These are phyloP conservation scores for Hipparchia sbordonii DNA, from an alignment of 2,888 invertebrate genomes.

Conservation along the genomic window DNA sequence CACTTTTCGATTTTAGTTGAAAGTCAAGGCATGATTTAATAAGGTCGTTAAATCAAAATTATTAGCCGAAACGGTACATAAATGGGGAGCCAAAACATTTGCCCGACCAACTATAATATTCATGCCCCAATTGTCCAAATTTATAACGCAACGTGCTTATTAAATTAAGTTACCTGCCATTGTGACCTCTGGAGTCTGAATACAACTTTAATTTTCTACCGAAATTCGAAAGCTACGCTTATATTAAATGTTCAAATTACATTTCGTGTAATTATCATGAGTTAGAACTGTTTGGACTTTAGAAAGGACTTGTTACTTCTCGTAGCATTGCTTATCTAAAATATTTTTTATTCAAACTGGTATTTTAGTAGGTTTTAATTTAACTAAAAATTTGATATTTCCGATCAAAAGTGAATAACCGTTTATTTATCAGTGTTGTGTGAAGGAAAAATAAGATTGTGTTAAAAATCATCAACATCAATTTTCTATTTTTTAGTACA, in stretches of 20 bases:
- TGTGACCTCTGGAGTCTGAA: slow-evolving; percentile 23
- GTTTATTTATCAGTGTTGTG: too few relatives aligned
- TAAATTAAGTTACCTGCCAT: slow-evolving; percentile 41
- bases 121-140: slow-evolving; percentile 56
- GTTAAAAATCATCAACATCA: too few relatives aligned
- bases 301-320: neutral
- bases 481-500: too few relatives aligned
- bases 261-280: slow-evolving; percentile 1
- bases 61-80: slow-evolving; percentile 49
- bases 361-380: too few relatives aligned
- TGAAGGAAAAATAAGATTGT: too few relatives aligned
- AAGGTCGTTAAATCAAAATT: slow-evolving; percentile 47
- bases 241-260: slow-evolving; percentile 6
- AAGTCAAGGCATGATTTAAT: slow-evolving; percentile 43
- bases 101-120: slow-evolving; percentile 51
- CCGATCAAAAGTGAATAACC: too few relatives aligned
- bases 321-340: neutral
- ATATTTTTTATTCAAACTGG: too few relatives aligned
- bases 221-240: slow-evolving; percentile 6
- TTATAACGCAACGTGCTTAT: slow-evolving; percentile 48
- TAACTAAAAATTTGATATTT: too few relatives aligned
- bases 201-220: slow-evolving; percentile 25
- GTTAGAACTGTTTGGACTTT: neutral
- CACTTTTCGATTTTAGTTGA: neutral
- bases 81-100: slow-evolving; percentile 44